Conservation (phyloP, 1,140 invertebrate species). For the Diabrotica virgifera region DNA sequence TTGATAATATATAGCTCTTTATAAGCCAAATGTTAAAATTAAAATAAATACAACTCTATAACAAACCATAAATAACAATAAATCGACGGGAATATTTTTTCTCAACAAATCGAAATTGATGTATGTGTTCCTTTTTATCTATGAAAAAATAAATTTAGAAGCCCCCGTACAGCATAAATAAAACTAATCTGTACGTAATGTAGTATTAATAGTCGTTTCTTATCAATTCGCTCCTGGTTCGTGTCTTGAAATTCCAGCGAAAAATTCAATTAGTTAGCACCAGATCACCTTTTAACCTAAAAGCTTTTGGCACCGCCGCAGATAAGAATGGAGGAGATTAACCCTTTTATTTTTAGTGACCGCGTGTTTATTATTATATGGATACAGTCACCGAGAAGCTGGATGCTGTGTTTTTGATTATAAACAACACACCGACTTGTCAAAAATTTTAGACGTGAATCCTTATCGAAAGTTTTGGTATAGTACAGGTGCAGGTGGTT, state of each 20-base stretch:
- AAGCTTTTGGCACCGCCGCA: constrained; percentile 43
- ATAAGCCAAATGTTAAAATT: too few species aligned
- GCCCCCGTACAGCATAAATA: not conserved
- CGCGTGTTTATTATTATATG: not conserved
- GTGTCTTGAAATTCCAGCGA: constrained; percentile 35
- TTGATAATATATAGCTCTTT: too few species aligned
- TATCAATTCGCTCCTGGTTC: constrained; percentile 34
- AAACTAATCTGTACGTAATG: not conserved
- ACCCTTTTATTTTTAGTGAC: constrained; percentile 24
- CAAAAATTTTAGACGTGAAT: not conserved
- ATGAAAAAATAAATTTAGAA: not conserved
- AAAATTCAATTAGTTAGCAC: constrained; percentile 49
- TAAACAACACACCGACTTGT: not conserved
- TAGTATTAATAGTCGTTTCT: constrained; percentile 33
- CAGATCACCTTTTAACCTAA: constrained; percentile 52
- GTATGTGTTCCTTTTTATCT: too few species aligned
- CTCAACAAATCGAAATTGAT: too few species aligned
- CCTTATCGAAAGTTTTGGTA: not conserved
- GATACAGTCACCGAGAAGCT: not conserved
- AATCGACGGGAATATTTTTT: too few species aligned
- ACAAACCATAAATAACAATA: too few species aligned
- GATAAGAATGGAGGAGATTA: constrained; percentile 32
- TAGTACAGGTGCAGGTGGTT: not conserved
- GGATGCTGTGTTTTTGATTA: not conserved
- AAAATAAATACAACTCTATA: too few species aligned